phyloP scores from a whole-genome alignment of 2,888 invertebrate species.

The Ctena decussata region DNA sequence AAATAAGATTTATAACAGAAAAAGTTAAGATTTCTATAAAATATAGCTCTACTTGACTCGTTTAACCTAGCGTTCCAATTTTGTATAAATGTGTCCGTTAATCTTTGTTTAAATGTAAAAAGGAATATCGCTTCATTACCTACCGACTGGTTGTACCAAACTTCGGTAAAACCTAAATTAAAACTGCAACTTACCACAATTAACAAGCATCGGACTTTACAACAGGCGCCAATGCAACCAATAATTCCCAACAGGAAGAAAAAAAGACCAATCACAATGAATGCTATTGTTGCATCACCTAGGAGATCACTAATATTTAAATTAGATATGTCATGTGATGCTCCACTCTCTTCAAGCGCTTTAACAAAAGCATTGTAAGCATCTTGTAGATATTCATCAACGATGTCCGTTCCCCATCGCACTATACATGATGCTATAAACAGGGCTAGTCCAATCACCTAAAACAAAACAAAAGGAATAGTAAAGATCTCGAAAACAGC shows the following conservation, averaged over 20 bases:
- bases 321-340: slow-evolving; percentile 46
- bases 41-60: too few species aligned
- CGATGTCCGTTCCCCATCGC: slow-evolving; percentile 49
- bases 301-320: slow-evolving; percentile 75
- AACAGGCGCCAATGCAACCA: slow-evolving; percentile 81
- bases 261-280: slow-evolving; percentile 80
- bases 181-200: slow-evolving; percentile 73
- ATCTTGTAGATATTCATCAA: slow-evolving; percentile 51
- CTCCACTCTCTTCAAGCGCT: slow-evolving; percentile 39
- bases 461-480: not conserved
- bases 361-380: slow-evolving; percentile 53
- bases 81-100: too few species aligned
- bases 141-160: too few species aligned
- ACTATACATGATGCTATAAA: slow-evolving; percentile 52
- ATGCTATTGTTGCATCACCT: slow-evolving; percentile 73
- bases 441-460: slow-evolving; percentile 51
- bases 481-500: too few species aligned
- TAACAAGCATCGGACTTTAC: slow-evolving; percentile 74
- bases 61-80: too few species aligned
- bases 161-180: too few species aligned
- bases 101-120: too few species aligned
- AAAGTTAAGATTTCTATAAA: too few species aligned
- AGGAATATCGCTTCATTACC: too few species aligned
- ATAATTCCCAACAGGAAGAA: slow-evolving; percentile 76
- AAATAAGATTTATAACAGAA: too few species aligned